These are phyloP conservation scores for Zaprionus lachaisei DNA, from an alignment of 1,140 invertebrate species.

Conservation along the genomic window DNA sequence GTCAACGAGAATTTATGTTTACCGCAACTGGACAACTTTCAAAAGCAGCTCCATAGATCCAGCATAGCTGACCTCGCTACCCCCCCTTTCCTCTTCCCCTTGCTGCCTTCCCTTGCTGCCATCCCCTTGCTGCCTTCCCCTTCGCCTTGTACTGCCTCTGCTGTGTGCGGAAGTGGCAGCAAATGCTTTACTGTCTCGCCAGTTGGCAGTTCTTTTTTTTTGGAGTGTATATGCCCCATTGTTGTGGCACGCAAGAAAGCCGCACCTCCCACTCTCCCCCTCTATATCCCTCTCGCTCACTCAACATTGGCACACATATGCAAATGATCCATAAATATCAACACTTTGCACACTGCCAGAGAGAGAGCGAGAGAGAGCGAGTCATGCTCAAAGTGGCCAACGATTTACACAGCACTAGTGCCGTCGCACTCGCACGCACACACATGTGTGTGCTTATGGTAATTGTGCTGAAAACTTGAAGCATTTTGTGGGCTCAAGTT, in stretches of 20 bases:
- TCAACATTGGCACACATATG: conserved; percentile 70
- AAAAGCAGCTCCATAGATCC: conserved; percentile 75
- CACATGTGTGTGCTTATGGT: conserved; percentile 70
- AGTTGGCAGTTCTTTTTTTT: conserved; percentile 66
- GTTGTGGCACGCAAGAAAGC: conserved; percentile 12
- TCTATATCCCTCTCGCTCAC: neutral
- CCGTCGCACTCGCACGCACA: conserved; percentile 8
- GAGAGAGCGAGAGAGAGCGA: neutral
- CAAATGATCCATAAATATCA: conserved; percentile 83
- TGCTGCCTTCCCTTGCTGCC: neutral
- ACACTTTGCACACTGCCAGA: conserved; percentile 62
- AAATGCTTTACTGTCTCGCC: conserved; percentile 81
- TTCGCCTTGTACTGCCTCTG: neutral
- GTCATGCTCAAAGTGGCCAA: conserved; percentile 65
- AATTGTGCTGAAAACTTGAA: conserved; percentile 83
- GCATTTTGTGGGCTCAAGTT: conserved; percentile 68
- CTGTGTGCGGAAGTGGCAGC: conserved; percentile 72
- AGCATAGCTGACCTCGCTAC: conserved; percentile 21
- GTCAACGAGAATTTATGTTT: conserved; percentile 83
- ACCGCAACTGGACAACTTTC: conserved; percentile 83
- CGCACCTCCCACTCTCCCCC: neutral
- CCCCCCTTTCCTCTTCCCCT: neutral
- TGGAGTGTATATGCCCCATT: conserved; percentile 2
- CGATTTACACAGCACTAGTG: conserved; percentile 59
- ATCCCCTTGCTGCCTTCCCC: neutral